Evolutionary conservation across 2,113 vertebrate species (phyloP), one percentile per base, ranked within the genome.

Genomic region (Chunga burmeisteri): DNA sequence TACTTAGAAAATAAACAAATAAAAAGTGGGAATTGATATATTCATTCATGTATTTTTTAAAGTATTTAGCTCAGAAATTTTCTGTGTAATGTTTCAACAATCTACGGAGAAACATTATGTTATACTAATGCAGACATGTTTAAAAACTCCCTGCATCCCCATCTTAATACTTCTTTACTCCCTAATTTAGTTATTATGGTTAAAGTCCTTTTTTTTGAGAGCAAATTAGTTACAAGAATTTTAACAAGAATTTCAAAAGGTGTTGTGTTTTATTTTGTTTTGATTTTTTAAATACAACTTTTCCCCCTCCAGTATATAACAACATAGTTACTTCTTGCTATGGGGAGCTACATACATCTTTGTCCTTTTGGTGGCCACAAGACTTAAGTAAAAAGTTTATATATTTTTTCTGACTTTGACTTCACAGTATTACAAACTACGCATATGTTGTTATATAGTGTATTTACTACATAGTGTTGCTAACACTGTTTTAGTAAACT

Each of bases 61-160:
- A 85, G 11, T 32, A 38, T 30, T 52, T 1, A 65, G 11, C 9
- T 17, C 21, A 52, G 34, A 79, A 7, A 40, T 56, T 81, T 83
- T 93, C 18, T 47, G 2, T 36, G 6, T 19, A 40, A 5, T 16
- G 8, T 71, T 75, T 88, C 9, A 58, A 58, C 4, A 63, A 10
- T 16, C 13, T 42, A n/a, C 8, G 50, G 32, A 78, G 30, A 52
- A 56, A 70, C 44, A 56, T 7, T 10, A 2, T 29, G 11, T 26
- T 70, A 20, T 13, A 52, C 3, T 50, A 50, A 55, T 0, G 0
- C 22, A 77, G 23, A 55, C 7, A 29, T 3, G 7, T 38, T 55
- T 73, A 58, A 84, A 13, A 53, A 46, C 17, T 74, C 38, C 25
- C 22, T 81, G 3, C 11, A 58, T 88, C 13, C 2, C 14, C 10